Evolutionary conservation across 2,888 invertebrate genomes (phyloP), one percentile per base, ranked within the genome.

Genomic region (Sphaerophoria rueppellii): DNA sequence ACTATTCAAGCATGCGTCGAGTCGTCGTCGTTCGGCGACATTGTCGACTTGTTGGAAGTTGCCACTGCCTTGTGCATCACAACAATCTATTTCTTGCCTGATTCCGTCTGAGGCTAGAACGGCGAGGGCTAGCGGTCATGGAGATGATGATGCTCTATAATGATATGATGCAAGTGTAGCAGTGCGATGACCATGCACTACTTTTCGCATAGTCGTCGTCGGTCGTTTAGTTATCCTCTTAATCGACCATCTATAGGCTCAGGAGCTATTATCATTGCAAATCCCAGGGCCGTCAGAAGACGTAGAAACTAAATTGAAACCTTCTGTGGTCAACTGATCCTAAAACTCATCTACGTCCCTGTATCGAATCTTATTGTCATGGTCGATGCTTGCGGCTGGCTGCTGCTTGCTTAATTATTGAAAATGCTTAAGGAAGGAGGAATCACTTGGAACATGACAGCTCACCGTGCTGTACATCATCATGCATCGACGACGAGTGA

Each of bases 401-500:
- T 76, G 86, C 82, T 82, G 82, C 40, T 40, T 43, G 43, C 78
- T 86, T 86, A 86, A 86, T 86, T 86, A 86, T 82, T 86, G 82
- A 72, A 86, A 86, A 86, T 86, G 86, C 86, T 86, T 82, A 86
- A 82, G 85, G 85, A 86, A 86, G 82, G 86, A 86, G 77, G 82
- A 73, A 86, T 82, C 81, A 86, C 77, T 70, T 67, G 74, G 74
- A 82, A 86, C 86, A 86, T 86, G 86, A 86, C 82, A 86, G 86
- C 86, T 78, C 82, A 82, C 86, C 86, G 78, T 86, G 86, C 86
- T 82, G 86, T 86, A 86, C 86, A 86, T 86, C 82, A 86, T 82
- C 86, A 78, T 82, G 86, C 86, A 74, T 60, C 78, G 46, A 65
- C 70, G 24, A 24, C 4, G 14, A 58, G 57, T 11, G 5, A 58